Evolutionary conservation across 2,113 vertebrate genomes (phyloP).

Genomic region (Hippolais icterina): DNA sequence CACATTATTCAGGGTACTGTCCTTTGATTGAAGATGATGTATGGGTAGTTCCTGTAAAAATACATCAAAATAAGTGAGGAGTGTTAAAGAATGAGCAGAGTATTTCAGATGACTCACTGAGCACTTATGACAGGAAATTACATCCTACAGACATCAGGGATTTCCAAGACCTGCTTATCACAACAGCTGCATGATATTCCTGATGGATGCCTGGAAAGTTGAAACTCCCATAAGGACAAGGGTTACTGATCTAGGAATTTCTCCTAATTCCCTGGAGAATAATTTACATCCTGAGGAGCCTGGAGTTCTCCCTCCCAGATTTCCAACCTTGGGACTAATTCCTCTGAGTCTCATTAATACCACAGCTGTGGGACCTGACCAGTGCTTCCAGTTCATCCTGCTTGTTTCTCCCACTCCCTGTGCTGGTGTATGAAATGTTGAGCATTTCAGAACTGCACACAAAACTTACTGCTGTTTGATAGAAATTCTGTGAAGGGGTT

Average conservation of each 20-base stretch:
- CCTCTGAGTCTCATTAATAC: neutral
- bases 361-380: neutral
- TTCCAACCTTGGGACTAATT: fast-evolving
- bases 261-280: neutral
- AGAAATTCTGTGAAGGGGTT: neutral
- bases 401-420: fast-evolving
- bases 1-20: neutral
- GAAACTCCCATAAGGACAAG: no score
- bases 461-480: neutral
- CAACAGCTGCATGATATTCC: neutral
- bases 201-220: neutral
- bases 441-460: neutral
- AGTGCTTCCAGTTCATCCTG: neutral
- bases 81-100: neutral
- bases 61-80: neutral
- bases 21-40: neutral
- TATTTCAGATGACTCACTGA: neutral
- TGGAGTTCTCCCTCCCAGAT: neutral
- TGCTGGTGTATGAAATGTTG: neutral
- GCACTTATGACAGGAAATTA: neutral
- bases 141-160: neutral
- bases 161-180: neutral
- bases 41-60: neutral
- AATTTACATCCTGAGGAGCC: neutral
- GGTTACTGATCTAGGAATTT: neutral